phyloP scores from a whole-genome alignment of 2,888 invertebrate genomes.

The Ophonus ardosiacus region DNA sequence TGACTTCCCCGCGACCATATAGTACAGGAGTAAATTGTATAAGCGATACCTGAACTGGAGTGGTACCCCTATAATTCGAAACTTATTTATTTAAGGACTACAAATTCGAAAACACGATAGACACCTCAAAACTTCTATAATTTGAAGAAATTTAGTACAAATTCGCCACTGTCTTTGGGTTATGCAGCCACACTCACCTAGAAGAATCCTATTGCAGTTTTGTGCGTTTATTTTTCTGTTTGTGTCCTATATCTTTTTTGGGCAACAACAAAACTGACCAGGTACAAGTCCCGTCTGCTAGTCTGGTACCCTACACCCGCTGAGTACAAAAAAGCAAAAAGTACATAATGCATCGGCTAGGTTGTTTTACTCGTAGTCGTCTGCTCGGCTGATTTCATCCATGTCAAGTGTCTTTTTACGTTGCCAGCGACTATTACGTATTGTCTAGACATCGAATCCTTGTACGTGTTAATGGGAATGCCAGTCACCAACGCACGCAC shows the following conservation, averaged over 20 bases:
- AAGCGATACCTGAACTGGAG: no score
- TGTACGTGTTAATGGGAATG: slow-evolving; percentile 62
- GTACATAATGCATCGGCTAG: slow-evolving; percentile 30
- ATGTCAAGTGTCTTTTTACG: slow-evolving; percentile 53
- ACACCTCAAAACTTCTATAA: no score
- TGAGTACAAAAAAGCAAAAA: slow-evolving; percentile 20
- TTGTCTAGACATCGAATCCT: slow-evolving; percentile 62
- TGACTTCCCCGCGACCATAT: no score
- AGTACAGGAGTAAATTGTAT: no score
- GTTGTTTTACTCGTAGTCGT: slow-evolving; percentile 36
- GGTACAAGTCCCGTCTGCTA: neutral
- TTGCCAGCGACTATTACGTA: slow-evolving; percentile 55
- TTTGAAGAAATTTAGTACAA: no score
- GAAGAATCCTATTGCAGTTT: neutral
- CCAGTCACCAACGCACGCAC: slow-evolving; percentile 46
- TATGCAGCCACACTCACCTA: no score
- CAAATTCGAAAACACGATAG: no score
- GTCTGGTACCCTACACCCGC: neutral
- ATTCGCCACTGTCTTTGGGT: no score
- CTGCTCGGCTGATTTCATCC: slow-evolving; percentile 49
- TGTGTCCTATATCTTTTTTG: neutral
- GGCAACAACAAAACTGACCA: neutral
- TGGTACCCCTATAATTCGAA: no score
- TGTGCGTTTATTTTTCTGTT: neutral
- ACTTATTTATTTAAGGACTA: no score